Conservation (phyloP, 2,888 invertebrate species). For the Thecophora atra region DNA sequence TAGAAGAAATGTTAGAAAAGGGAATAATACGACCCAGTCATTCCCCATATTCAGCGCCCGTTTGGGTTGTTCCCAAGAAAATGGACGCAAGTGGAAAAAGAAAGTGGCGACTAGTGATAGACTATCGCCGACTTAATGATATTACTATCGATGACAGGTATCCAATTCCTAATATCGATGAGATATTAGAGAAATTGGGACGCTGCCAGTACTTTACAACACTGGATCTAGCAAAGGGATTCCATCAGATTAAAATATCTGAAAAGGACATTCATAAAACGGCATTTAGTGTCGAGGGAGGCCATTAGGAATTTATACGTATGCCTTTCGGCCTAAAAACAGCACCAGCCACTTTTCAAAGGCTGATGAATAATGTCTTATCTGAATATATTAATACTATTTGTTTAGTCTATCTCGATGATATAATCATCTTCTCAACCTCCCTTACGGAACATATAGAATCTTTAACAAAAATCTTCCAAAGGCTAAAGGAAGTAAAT, state of each 20-base stretch:
- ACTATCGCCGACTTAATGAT: conserved; percentile 36
- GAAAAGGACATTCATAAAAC: conserved; percentile 10
- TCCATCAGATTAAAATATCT: conserved; percentile 24
- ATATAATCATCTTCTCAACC: conserved; percentile 12
- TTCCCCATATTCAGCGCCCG: no score
- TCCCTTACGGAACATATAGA: conserved; percentile 11
- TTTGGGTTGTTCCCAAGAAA: conserved; percentile 36
- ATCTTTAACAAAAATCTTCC: neutral
- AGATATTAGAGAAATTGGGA: no score
- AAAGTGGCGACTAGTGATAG: conserved; percentile 37
- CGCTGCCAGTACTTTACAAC: conserved; percentile 20
- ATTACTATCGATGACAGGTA: conserved; percentile 34
- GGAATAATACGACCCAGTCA: conserved; percentile 34
- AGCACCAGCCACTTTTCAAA: no score
- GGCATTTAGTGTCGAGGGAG: conserved; percentile 13
- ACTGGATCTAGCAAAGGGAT: conserved; percentile 16
- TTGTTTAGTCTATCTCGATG: conserved; percentile 24
- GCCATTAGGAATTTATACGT: no score
- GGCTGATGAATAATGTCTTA: conserved; percentile 17
- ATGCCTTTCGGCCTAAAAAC: conserved; percentile 25
- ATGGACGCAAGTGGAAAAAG: conserved; percentile 29
- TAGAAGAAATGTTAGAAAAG: conserved; percentile 36
- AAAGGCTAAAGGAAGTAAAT: conserved; percentile 2
- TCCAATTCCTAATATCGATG: conserved; percentile 37
- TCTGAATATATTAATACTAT: conserved; percentile 4